A percentile compares a stretch with the other conserved stretches of the same genome.
Evolutionary conservation across 2,797 vertebrate genomes (phyloP).

Genomic region (Oophaga sylvatica): DNA sequence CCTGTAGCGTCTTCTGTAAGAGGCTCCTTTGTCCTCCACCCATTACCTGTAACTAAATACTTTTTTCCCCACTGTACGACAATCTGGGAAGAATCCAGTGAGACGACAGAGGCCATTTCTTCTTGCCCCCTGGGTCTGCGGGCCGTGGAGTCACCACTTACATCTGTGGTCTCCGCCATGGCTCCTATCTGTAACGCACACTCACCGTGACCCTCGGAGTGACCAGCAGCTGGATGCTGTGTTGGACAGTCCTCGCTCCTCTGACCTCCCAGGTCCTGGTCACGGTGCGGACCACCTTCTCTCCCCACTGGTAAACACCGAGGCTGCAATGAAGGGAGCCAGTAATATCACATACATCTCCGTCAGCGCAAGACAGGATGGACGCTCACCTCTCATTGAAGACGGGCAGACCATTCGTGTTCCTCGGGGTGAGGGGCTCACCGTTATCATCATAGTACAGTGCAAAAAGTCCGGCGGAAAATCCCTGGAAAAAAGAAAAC

Average conservation of each 20-base stretch:
- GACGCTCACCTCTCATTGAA: conserved; percentile 89
- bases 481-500: conserved; percentile 78
- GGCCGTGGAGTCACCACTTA: too few species aligned
- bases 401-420: conserved; percentile 87
- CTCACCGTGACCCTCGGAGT: conserved; percentile 94
- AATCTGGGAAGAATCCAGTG: too few species aligned
- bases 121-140: too few species aligned
- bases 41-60: too few species aligned
- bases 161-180: too few species aligned
- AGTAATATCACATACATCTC: neutral
- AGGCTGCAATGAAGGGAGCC: conserved; percentile 74
- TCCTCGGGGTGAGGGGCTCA: conserved; percentile 88
- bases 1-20: too few species aligned
- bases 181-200: conserved; percentile 47
- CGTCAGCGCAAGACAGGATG: neutral
- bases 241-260: conserved; percentile 81
- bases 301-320: conserved; percentile 96
- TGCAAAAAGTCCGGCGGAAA: conserved; percentile 95
- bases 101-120: too few species aligned
- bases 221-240: conserved; percentile 86
- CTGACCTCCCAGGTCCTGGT: conserved; percentile 87
- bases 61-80: too few species aligned
- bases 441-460: conserved; percentile 93
- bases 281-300: conserved; percentile 83
- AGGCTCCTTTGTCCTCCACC: too few species aligned